phyloP scores from a whole-genome alignment of 2,113 vertebrate genomes.

The Salvator merianae region DNA sequence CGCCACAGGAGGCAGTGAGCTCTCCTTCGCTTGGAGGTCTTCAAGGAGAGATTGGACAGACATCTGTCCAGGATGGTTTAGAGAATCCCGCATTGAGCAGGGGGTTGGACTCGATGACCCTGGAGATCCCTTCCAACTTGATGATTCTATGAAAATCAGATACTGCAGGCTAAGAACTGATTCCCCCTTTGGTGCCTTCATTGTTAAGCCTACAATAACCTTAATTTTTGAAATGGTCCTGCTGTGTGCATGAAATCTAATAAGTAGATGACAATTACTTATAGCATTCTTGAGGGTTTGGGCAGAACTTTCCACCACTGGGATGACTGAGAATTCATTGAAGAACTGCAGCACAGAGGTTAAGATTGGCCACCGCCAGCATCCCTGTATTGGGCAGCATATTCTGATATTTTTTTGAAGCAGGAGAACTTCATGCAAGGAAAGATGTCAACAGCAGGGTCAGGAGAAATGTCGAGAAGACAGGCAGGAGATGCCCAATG shows the following conservation, averaged over 20 bases:
- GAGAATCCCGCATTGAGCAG: too few relatives aligned
- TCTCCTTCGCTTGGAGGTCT: too few relatives aligned
- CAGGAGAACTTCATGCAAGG: conserved; percentile 39
- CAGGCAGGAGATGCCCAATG: neutral
- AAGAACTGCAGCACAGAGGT: neutral
- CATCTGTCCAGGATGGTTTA: too few relatives aligned
- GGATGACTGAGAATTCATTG: neutral
- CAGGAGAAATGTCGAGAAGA: conserved; percentile 51
- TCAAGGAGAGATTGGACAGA: too few relatives aligned
- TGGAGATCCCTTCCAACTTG: too few relatives aligned
- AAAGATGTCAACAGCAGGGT: neutral
- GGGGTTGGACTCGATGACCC: too few relatives aligned
- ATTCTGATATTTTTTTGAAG: neutral
- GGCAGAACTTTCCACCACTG: neutral
- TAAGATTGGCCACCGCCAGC: neutral
- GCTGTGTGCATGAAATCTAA: neutral
- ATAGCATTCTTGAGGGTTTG: neutral
- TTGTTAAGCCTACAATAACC: neutral
- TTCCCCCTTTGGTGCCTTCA: too few relatives aligned
- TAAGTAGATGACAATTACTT: too few relatives aligned
- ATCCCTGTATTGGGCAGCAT: too few relatives aligned
- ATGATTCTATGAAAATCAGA: too few relatives aligned
- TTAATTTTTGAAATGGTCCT: neutral
- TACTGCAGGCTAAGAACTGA: too few relatives aligned
- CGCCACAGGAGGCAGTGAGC: too few relatives aligned